Evolutionary conservation across 2,797 vertebrate species (phyloP).

Genomic region (Chelidonichthys spinosus): DNA sequence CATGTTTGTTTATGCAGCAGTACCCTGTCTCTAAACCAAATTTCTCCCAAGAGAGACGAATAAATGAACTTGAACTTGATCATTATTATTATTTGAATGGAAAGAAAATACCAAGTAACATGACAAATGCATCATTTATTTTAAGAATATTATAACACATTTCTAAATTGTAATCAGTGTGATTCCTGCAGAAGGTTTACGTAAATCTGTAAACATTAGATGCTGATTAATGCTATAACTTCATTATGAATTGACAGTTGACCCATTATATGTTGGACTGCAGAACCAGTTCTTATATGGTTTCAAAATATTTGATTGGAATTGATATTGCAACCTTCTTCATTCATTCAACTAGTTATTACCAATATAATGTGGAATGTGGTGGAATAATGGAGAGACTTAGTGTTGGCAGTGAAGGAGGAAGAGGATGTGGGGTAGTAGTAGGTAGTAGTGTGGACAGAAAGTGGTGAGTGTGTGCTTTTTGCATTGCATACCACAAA

Average conservation of each 20-base stretch:
- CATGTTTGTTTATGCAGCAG: too few species aligned
- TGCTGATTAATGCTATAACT: background rate
- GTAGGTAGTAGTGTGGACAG: background rate
- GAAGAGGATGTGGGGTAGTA: constrained; percentile 3
- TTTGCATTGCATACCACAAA: background rate
- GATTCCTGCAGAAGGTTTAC: background rate
- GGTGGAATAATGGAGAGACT: constrained; percentile 13
- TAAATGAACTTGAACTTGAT: too few species aligned
- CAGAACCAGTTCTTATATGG: background rate
- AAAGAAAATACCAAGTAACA: too few species aligned
- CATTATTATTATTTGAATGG: too few species aligned
- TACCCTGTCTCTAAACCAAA: too few species aligned
- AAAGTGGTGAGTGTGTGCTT: background rate
- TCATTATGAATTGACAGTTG: background rate
- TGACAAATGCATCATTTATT: too few species aligned
- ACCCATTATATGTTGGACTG: background rate
- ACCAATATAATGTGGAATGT: constrained; percentile 11
- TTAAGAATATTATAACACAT: too few species aligned
- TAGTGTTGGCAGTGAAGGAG: constrained; percentile 4
- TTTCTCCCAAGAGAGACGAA: too few species aligned
- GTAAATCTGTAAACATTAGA: background rate
- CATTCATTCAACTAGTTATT: constrained; percentile 11
- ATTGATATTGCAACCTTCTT: background rate
- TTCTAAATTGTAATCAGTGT: constrained; percentile 1
- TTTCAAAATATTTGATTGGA: background rate